Evolutionary conservation across 2,797 vertebrate genomes (phyloP), one percentile per base, ranked within the genome.

Genomic region (Brachyalestes nurse): DNA sequence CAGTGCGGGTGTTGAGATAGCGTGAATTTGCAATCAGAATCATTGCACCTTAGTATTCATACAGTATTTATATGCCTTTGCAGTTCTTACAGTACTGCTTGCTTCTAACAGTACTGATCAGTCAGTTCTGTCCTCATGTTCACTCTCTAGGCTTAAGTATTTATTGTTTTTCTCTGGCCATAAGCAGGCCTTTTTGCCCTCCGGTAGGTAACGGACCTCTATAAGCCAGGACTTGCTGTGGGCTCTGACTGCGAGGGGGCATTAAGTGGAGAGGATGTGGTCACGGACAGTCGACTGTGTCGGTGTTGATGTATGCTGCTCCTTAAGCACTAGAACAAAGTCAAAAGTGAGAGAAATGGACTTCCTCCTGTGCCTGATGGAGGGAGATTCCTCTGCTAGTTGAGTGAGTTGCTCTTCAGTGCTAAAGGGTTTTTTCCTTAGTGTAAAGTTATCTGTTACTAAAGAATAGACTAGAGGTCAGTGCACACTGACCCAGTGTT

Each of bases 241-340:
- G 53, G 45, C 75, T 82, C 66, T 75, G 49, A 42, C 62, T 69
- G 79, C 7, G 77, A 80, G 34, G 80, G 77, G 49, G 82, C 81
- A 82, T 87, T 86, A 77, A 60, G 53, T 83, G 73, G 70, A 87
- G 75, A 87, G 86, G 83, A 89, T 86, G 83, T 86, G 86, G 77
- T 88, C 82, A 86, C 25, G 82, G 83, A 86, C 66, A 85, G 75
- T 55, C 5, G 74, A 81, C 77, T 79, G 71, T 84, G 79, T 87
- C 81, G 6, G 72, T 70, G 81, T 78, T 83, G 75, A 86, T 84
- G 64, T 83, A 62, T 87, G 69, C 64, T 65, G 70, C 80, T 81
- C 74, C 76, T 77, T 60, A 69, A 65, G 67, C 70, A 80, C 61
- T 45, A 40, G 58, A 65, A 53, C 55, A 79, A 78, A 75, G 76